phyloP scores from a whole-genome alignment of 2,797 vertebrate species.

The Lepilemur ruficaudatus region DNA sequence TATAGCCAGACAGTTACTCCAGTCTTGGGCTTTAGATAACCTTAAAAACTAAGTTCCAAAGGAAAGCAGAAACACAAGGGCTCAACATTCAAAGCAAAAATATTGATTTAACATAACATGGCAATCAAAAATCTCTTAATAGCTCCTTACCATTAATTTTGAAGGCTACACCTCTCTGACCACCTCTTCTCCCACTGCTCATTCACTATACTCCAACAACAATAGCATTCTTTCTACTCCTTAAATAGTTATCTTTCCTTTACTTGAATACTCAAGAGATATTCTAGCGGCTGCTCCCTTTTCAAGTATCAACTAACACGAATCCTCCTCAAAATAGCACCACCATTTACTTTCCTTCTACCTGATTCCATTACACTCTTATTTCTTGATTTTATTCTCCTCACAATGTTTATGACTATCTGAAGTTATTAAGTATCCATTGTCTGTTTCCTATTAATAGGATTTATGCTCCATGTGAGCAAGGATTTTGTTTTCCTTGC shows the following conservation, averaged over 20 bases:
- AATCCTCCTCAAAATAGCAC: background rate
- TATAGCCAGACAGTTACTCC: background rate
- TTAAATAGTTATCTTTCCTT: background rate
- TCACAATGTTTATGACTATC: background rate
- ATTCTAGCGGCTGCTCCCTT: background rate
- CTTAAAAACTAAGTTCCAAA: conserved; percentile 30
- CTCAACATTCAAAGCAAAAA: background rate
- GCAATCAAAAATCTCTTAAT: background rate
- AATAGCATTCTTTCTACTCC: background rate
- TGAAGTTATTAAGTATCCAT: background rate
- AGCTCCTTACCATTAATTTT: background rate
- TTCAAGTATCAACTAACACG: background rate
- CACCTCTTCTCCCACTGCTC: background rate
- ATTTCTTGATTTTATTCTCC: background rate
- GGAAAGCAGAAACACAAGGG: background rate
- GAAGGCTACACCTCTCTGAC: background rate
- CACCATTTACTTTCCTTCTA: background rate
- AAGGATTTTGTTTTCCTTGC: background rate
- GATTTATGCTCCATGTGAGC: background rate
- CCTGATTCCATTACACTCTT: background rate
- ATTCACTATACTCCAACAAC: background rate
- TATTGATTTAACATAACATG: background rate
- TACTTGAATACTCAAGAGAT: background rate
- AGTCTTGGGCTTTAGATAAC: background rate
- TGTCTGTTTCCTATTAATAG: background rate